Percentiles rank a stretch among this genome's conserved stretches.
Evolutionary conservation across 2,888 invertebrate genomes (phyloP).

Genomic region (Drosophila affinis): DNA sequence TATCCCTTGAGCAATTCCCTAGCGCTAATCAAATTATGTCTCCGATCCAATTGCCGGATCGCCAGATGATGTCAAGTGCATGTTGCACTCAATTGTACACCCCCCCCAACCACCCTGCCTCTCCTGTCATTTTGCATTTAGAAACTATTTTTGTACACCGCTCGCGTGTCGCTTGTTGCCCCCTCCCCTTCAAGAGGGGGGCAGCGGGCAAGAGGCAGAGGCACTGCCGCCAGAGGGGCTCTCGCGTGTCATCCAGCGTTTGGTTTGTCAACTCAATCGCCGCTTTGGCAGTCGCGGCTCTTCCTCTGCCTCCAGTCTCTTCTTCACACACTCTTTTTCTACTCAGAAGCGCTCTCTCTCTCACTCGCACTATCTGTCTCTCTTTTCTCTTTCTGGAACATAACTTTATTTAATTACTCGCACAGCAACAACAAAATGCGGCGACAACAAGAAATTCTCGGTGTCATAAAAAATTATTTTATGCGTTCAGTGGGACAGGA

Average conservation of each 20-base stretch:
- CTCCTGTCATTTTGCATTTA: slow-evolving; percentile 31
- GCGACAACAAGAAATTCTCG: slow-evolving; percentile 63
- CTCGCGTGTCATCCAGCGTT: slow-evolving; percentile 44
- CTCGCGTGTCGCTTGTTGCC: slow-evolving; percentile 28
- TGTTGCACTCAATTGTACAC: slow-evolving; percentile 41
- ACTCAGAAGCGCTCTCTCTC: slow-evolving; percentile 17
- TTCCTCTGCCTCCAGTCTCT: slow-evolving; percentile 14
- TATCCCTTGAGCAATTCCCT: slow-evolving; percentile 1
- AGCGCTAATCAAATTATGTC: slow-evolving; percentile 62
- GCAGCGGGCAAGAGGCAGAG: slow-evolving; percentile 27
- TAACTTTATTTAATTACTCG: slow-evolving; percentile 72
- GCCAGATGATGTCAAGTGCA: slow-evolving; percentile 66
- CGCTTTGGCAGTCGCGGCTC: not conserved
- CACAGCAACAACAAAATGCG: slow-evolving; percentile 67
- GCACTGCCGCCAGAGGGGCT: not conserved
- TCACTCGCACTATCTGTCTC: slow-evolving; percentile 31
- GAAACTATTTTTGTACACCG: slow-evolving; percentile 54
- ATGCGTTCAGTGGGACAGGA: slow-evolving; percentile 32
- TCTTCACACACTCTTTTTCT: slow-evolving; percentile 2
- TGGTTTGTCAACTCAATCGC: slow-evolving; percentile 37
- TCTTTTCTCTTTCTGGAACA: slow-evolving; percentile 50
- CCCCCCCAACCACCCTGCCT: not conserved
- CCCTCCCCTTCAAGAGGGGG: too few relatives aligned
- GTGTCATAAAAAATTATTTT: slow-evolving; percentile 73
- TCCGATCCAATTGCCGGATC: slow-evolving; percentile 48